These are phyloP conservation scores for Drosophila pectinifera DNA, from an alignment of 1,140 invertebrate genomes.

Conservation along the genomic window DNA sequence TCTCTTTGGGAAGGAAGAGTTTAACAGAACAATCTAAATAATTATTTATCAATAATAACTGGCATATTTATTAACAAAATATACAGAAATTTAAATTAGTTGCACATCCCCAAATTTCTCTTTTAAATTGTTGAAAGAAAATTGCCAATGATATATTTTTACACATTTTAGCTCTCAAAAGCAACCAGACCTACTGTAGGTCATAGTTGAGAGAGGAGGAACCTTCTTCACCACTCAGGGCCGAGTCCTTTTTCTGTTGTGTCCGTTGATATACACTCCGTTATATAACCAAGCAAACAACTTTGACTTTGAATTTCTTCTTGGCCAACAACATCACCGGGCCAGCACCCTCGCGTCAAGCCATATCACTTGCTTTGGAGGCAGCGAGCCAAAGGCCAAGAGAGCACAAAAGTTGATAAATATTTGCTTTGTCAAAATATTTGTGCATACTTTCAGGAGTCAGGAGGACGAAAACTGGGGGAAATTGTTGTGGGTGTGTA, in stretches of 20 bases:
- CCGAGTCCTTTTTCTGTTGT: slow-evolving; percentile 6
- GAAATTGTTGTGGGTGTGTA: neutral
- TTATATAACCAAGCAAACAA: slow-evolving; percentile 45
- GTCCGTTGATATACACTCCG: slow-evolving; percentile 6
- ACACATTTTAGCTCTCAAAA: slow-evolving; percentile 7
- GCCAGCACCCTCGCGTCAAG: slow-evolving; percentile 14
- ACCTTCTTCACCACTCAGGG: slow-evolving; percentile 13
- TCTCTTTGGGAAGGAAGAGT: too few species aligned
- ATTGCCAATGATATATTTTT: slow-evolving; percentile 35
- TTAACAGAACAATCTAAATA: neutral
- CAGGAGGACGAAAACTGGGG: slow-evolving; percentile 1
- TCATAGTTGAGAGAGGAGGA: neutral
- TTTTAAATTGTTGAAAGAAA: slow-evolving; percentile 3
- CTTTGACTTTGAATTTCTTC: slow-evolving; percentile 76
- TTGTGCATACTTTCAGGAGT: slow-evolving; percentile 61
- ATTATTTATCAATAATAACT: neutral
- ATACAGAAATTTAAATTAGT: neutral
- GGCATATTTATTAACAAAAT: neutral
- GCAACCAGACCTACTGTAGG: neutral
- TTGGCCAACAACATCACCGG: slow-evolving; percentile 25
- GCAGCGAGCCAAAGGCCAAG: slow-evolving; percentile 64
- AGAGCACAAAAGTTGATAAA: slow-evolving; percentile 72
- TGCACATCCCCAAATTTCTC: neutral
- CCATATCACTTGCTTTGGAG: slow-evolving; percentile 37
- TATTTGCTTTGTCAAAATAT: slow-evolving; percentile 78